Base-by-base conservation (phyloP, 2,888 invertebrate species). In the Stictocephala bisonia region DNA sequence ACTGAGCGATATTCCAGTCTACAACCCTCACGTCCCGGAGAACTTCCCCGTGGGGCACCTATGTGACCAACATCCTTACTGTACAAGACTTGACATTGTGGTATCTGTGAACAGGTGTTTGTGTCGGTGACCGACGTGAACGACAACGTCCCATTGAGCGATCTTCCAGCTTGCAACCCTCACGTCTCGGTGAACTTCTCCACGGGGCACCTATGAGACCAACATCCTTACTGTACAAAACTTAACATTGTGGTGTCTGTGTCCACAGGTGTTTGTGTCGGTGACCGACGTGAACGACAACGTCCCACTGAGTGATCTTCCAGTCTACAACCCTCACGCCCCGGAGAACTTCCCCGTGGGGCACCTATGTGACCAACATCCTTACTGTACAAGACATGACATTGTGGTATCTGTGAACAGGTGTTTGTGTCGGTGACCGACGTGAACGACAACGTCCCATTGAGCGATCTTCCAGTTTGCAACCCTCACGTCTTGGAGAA, bases 281-380 rank as follows among this genome's bases (percentile, higher is more conserved):
- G 93, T 99, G 77, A 86, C 90, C 79, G 96, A 99, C 86, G 94
- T 93, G 82, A 99, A 99, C 86, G 99, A 99, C 87, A 95, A 97
- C 87, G 91, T 91, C 51, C 99, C 99, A 69, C 87, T 96, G 84
- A 95, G 97, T 76, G 89, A 89, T 80, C 90, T 90, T 80, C 94
- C 98, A n/a, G 91, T 94, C 74, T 98, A 97, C 86, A 90, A 91
- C 83, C 93, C 93, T 2, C 87, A 87, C 29, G 90, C 98, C 75
- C 84, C 87, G 31, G 97, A 97, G 86, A 93, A 94, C 83, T 91
- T 93, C 80, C 89, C 90, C 11, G 86, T 31, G 7, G 7, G 11
- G 35, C 11, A 6, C 9, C 15, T 9, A 6, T 9, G n/a, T n/a
- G n/a, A n/a, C n/a, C n/a, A n/a, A n/a, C n/a, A n/a, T n/a, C n/a